A percentile compares a stretch with the other conserved stretches of the same genome.
These are phyloP conservation scores for Planiliza haematocheilus DNA, from an alignment of 2,113 vertebrate species.

Conservation along the genomic window DNA sequence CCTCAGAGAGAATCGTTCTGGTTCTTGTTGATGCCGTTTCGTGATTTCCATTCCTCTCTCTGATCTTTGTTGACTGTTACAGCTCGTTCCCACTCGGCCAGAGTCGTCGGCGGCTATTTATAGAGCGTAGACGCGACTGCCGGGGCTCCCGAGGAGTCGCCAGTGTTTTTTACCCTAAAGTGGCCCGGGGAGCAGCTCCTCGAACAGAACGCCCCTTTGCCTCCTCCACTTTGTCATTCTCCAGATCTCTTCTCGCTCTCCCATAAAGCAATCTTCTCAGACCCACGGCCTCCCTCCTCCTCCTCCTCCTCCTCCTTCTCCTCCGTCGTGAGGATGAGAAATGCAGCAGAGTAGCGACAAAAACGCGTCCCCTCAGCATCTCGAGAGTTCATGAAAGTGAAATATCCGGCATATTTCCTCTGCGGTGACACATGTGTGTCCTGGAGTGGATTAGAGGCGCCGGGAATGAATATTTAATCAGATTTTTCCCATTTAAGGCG, in stretches of 20 bases:
- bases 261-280: not conserved
- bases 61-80: constrained; percentile 16
- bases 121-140: not conserved
- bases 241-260: not conserved
- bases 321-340: not conserved
- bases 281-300: not conserved
- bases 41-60: constrained; percentile 6
- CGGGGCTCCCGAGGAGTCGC: no score
- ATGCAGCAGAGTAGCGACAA: not conserved
- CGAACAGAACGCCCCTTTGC: constrained; percentile 9
- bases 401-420: constrained; percentile 51
- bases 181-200: constrained; percentile 6
- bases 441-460: not conserved
- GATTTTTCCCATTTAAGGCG: constrained; percentile 48
- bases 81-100: constrained; percentile 43
- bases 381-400: constrained; percentile 19
- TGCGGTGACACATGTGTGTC: constrained; percentile 10
- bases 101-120: constrained; percentile 36
- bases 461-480: constrained; percentile 32
- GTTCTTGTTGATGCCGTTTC: not conserved
- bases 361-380: no score
- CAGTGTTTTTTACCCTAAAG: no score
- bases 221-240: constrained; percentile 9
- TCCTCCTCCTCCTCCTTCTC: not conserved
- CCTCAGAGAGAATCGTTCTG: not conserved